Base-by-base conservation (phyloP, 2,113 vertebrate species). In the Paracanthobrama guichenoti region DNA sequence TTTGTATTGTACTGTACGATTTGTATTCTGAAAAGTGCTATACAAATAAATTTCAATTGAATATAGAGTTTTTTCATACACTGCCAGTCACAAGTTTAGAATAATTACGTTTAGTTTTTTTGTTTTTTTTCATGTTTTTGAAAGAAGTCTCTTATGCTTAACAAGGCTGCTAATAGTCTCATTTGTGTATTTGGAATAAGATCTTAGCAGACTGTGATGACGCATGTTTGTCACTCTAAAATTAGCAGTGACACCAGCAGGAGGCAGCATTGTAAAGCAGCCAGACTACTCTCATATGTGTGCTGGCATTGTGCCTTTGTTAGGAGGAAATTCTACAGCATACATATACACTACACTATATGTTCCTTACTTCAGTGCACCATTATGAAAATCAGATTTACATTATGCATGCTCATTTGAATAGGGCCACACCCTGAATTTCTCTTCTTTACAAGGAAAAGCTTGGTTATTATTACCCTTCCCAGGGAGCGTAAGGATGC, bases 171-270 rank as follows among this genome's bases (percentile, higher is more conserved):
- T 55, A 55, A 55, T 20, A 22, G 7, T 18, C 53, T 8, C 6
- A 3, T 9, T 8, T 31, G 74, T 39, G 9, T 28, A 57, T 80
- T 50, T 28, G 2, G n/a, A 64, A 24, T 60, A 64, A 79, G 24
- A n/a, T 67, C 18, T 81, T 6, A 66, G 31, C 76, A 85, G 78
- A 55, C 62, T 53, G 39, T 6, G 69, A 31, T 86, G 84, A 86
- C 72, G 77, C 69, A 88, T 60, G n/a, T n/a, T 46, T 42, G 18
- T 42, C 50, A 6, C 28, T 42, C 81, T 88, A 86, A 83, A 67
- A 81, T 88, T 84, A 86, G 42, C 84, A 22, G 16, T 16, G 22
- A 39, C 44, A 46, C 87, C 84, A 88, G 84, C 84, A 88, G 87
- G 84, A 69, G 87, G 84, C 87, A 80, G 77, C 67, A 57, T 81